phyloP scores from a whole-genome alignment of 2,797 vertebrate species.

The Thaleichthys pacificus region DNA sequence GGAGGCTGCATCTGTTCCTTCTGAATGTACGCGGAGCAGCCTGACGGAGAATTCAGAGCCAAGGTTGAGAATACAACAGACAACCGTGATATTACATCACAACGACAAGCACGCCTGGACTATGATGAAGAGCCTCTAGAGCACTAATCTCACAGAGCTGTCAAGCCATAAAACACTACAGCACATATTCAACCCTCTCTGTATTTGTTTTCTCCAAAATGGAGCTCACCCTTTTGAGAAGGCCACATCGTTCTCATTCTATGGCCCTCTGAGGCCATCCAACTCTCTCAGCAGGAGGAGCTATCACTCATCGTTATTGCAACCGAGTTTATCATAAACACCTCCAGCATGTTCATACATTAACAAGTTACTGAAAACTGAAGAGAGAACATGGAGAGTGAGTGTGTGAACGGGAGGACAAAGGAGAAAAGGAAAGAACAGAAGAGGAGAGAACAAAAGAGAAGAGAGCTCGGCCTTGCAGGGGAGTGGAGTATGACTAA shows the following conservation, averaged over 20 bases:
- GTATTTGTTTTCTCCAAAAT: no score
- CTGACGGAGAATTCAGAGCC: background rate
- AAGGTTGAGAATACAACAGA: background rate
- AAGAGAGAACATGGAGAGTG: background rate
- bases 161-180: no score
- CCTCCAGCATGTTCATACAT: background rate
- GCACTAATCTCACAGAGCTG: background rate
- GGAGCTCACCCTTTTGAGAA: background rate
- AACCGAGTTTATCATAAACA: background rate
- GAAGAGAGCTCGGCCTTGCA: constrained; percentile 15
- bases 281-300: background rate
- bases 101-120: background rate
- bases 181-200: background rate
- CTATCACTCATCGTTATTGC: background rate
- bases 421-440: background rate
- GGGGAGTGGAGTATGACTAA: constrained; percentile 12
- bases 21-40: background rate
- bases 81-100: background rate
- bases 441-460: background rate
- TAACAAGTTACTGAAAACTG: background rate
- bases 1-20: background rate
- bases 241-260: background rate
- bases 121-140: background rate
- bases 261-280: background rate
- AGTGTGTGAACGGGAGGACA: background rate